Percentiles rank a stretch among this genome's conserved stretches.
phyloP scores from a whole-genome alignment of 2,888 invertebrate species.

The Drosophila stalkeri region DNA sequence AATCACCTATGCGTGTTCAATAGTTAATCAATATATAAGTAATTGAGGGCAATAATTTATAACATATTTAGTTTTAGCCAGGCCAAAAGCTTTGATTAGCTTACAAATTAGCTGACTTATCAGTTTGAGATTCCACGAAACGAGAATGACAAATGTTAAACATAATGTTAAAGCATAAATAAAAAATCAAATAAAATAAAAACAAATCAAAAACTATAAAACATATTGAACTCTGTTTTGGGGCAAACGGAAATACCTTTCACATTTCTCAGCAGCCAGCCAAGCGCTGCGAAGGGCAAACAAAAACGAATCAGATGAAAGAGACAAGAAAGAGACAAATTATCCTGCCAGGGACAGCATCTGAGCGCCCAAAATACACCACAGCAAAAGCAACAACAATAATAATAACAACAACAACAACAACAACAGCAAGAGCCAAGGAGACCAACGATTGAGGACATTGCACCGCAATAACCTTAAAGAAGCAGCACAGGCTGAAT shows the following conservation, averaged over 20 bases:
- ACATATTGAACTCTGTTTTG: slow-evolving; percentile 32
- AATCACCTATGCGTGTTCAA: slow-evolving; percentile 21
- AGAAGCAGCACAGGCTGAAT: slow-evolving; percentile 66
- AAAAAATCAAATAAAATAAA: neutral
- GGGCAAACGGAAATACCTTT: slow-evolving; percentile 69
- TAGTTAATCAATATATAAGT: slow-evolving; percentile 36
- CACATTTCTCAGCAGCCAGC: slow-evolving; percentile 55
- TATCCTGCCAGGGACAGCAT: slow-evolving; percentile 64
- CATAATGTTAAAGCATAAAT: slow-evolving; percentile 7
- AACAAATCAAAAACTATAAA: slow-evolving; percentile 1
- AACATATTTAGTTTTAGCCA: neutral
- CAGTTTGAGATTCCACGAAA: slow-evolving; percentile 15
- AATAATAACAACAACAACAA: slow-evolving; percentile 28
- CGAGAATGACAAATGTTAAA: slow-evolving; percentile 7
- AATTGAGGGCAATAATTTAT: slow-evolving; percentile 34
- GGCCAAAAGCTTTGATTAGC: neutral
- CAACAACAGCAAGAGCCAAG: slow-evolving; percentile 55
- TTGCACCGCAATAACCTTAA: slow-evolving; percentile 83
- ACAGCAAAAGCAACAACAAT: slow-evolving; percentile 8
- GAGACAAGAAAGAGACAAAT: slow-evolving; percentile 15
- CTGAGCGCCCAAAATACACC: slow-evolving; percentile 67
- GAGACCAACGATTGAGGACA: slow-evolving; percentile 80
- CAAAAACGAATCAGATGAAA: slow-evolving; percentile 18
- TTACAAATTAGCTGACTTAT: neutral
- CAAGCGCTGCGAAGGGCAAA: slow-evolving; percentile 62